These are phyloP conservation scores for Syncerus caffer DNA, from an alignment of 2,797 vertebrate genomes.

Conservation along the genomic window DNA sequence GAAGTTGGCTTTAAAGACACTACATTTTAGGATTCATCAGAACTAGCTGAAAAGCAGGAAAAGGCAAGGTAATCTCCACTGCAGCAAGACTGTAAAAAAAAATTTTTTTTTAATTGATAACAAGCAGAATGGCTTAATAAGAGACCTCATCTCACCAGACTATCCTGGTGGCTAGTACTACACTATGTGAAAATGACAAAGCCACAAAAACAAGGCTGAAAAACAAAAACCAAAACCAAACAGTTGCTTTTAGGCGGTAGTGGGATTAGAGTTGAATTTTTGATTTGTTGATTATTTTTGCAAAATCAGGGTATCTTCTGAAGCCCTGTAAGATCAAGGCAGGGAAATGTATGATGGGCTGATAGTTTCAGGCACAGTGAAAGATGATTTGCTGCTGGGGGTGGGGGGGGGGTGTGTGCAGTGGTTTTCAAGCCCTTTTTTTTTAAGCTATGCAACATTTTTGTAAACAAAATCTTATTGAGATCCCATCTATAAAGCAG, in stretches of 20 bases:
- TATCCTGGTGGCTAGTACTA: background rate
- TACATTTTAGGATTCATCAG: background rate
- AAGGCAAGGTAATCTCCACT: background rate
- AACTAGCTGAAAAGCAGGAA: background rate
- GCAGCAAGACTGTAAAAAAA: background rate
- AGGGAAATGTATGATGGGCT: background rate
- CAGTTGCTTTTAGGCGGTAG: background rate
- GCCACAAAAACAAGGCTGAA: background rate
- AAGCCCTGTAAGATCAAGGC: background rate
- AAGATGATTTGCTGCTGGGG: background rate
- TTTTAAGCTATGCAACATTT: background rate
- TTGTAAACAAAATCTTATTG: background rate
- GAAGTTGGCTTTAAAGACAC: background rate
- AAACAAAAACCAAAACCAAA: background rate
- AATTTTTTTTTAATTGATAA: background rate
- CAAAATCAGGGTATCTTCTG: constrained; percentile 11
- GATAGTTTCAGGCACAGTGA: background rate
- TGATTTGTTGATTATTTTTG: background rate
- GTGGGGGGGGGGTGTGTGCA: background rate
- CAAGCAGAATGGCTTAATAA: background rate
- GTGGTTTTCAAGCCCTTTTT: background rate
- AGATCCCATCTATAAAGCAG: background rate
- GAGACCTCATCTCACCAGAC: background rate
- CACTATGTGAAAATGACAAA: background rate
- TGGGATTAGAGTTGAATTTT: background rate